Percentiles rank a stretch among this genome's conserved stretches.
Conservation (phyloP, 2,888 invertebrate genomes). For the Parnassius mnemosyne region DNA sequence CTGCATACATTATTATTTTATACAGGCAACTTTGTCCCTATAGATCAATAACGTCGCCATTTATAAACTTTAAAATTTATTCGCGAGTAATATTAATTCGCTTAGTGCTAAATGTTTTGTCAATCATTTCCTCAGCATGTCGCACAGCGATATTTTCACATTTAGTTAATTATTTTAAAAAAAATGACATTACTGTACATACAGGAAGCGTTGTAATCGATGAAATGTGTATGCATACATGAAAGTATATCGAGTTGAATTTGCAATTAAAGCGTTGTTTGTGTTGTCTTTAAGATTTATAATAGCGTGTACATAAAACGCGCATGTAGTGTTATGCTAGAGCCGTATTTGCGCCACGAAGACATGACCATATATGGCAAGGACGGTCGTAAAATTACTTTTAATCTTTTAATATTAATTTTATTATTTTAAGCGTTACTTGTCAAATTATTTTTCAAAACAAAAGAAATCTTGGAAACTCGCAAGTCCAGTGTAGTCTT, state of each 20-base stretch:
- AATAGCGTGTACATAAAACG: neutral
- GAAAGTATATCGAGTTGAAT: neutral
- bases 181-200: constrained; percentile 7
- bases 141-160: neutral
- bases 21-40: too few species aligned
- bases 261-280: constrained; percentile 2
- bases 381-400: constrained; percentile 38
- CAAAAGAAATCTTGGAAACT: too few species aligned
- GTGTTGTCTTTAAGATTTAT: neutral
- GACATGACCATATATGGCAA: constrained; percentile 38
- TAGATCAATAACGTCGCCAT: too few species aligned
- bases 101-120: neutral
- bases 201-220: constrained; percentile 10
- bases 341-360: constrained; percentile 29
- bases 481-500: too few species aligned
- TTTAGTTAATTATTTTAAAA: constrained; percentile 11
- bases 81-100: too few species aligned
- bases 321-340: constrained; percentile 9
- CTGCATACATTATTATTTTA: too few species aligned
- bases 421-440: too few species aligned
- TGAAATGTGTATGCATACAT: neutral
- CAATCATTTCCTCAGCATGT: constrained; percentile 6
- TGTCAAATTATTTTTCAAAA: too few species aligned
- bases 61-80: too few species aligned
- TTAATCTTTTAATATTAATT: constrained; percentile 31